These are phyloP conservation scores for Pocillopora meandrina DNA, from an alignment of 92 coral and sea anemone species.

Conservation along the genomic window DNA sequence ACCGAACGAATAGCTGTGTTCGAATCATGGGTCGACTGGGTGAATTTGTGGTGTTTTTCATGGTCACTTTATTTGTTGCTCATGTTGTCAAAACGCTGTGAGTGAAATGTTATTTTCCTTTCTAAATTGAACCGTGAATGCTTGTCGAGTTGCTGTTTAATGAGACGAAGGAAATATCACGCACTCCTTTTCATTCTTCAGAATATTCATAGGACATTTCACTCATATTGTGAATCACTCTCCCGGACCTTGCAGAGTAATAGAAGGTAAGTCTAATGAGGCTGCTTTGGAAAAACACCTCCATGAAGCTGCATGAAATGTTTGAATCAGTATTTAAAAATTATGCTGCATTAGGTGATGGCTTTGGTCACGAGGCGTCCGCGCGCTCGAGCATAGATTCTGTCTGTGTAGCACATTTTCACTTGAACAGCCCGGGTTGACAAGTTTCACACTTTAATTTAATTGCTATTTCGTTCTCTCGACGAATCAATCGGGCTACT, in stretches of 20 bases:
- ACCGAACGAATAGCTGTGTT: no score
- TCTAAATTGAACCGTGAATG: neutral
- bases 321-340: no score
- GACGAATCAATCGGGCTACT: no score
- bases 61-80: constrained; percentile 34
- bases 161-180: neutral
- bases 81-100: constrained; percentile 51
- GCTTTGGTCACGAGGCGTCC: no score
- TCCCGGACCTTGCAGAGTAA: constrained; percentile 87
- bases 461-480: no score
- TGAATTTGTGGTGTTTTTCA: constrained; percentile 37
- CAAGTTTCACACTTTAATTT: no score
- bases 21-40: constrained; percentile 40
- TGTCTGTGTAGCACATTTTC: no score
- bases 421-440: no score
- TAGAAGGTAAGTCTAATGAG: constrained; percentile 64
- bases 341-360: no score
- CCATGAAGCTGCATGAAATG: no score
- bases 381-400: no score
- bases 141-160: neutral
- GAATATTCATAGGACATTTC: constrained; percentile 64
- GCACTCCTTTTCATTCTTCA: constrained; percentile 13
- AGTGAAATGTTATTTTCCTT: constrained; percentile 1
- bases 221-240: constrained; percentile 72
- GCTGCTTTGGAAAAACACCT: no score